Evolutionary conservation across 2,888 invertebrate species (phyloP), one percentile per base, ranked within the genome.

Genomic region (Drosophila tripunctata): DNA sequence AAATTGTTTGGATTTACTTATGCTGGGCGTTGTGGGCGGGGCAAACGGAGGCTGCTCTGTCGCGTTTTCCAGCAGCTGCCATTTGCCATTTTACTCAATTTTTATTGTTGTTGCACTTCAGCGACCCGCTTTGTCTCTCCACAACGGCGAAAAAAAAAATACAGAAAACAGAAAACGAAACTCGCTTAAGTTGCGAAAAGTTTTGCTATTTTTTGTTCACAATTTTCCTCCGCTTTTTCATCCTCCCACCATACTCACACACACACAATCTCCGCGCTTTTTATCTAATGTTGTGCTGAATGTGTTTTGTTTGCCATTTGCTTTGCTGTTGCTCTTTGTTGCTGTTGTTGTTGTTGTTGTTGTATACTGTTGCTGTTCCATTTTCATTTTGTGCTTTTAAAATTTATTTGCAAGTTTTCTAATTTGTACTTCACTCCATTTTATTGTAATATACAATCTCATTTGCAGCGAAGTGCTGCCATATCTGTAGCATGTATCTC

Each of bases 321-420:
- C 78, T 81, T 72, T 75, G 65, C 64, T 68, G 54, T 51, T 61
- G 64, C 54, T 67, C 38, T 24, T 60, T 27, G 27, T 27, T 27
- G 27, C 10, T 27, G 27, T 43, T 58, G 44, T 22, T 31, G 19
- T 48, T 44, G 27, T 36, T 51, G 14, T 48, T 62, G 40, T 36
- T 31, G 24, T 38, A 45, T 56, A 41, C 41, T 58, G 40, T 55
- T 50, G 21, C 24, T 69, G 60, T 63, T 52, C 52, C 60, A 56
- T 66, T 64, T 77, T 75, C 78, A 71, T 76, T 81, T 82, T 74
- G 67, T 74, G 70, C 78, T 81, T 84, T 87, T 81, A 73, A 19
- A 89, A 83, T 88, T 87, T 88, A 85, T 83, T 85, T 78, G 79
- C 81, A 89, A 89, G 87, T 89, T 89, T 88, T 89, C 83, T 88